Conservation (phyloP, 2,797 vertebrate genomes). For the Aulostomus chinensis region DNA sequence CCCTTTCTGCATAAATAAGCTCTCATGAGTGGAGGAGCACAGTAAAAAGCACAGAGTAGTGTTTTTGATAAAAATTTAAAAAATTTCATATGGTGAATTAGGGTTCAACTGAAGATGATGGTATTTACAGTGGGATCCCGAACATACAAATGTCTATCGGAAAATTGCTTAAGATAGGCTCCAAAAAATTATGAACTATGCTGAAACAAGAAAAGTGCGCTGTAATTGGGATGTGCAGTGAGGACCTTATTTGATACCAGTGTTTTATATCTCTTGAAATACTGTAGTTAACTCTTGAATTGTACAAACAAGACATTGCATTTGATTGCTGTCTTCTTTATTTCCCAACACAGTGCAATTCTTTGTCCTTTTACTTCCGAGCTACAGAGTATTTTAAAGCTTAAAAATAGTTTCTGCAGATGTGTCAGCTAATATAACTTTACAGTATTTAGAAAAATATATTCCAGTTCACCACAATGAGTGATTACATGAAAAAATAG, state of each 20-base stretch:
- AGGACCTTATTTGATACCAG: no score
- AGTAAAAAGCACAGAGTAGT: no score
- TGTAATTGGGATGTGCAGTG: no score
- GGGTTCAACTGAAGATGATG: background rate
- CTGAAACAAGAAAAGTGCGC: no score
- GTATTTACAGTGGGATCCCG: background rate
- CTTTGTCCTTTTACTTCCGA: conserved; percentile 1
- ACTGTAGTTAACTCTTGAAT: background rate
- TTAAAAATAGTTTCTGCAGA: background rate
- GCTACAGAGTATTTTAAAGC: conserved; percentile 10
- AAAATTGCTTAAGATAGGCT: background rate
- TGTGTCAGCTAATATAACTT: background rate
- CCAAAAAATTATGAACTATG: no score
- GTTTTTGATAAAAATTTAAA: no score
- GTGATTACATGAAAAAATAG: background rate
- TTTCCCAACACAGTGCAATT: no score
- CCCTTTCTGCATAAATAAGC: conserved; percentile 40
- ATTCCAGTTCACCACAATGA: background rate
- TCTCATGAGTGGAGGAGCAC: no score
- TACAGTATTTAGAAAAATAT: conserved; percentile 3
- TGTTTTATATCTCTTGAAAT: no score
- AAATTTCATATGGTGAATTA: background rate
- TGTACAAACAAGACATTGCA: conserved; percentile 15
- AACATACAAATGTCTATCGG: background rate
- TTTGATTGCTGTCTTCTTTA: conserved; percentile 33